Evolutionary conservation across 2,113 vertebrate species (phyloP), one percentile per base, ranked within the genome.

Genomic region (Thalassoma bifasciatum): DNA sequence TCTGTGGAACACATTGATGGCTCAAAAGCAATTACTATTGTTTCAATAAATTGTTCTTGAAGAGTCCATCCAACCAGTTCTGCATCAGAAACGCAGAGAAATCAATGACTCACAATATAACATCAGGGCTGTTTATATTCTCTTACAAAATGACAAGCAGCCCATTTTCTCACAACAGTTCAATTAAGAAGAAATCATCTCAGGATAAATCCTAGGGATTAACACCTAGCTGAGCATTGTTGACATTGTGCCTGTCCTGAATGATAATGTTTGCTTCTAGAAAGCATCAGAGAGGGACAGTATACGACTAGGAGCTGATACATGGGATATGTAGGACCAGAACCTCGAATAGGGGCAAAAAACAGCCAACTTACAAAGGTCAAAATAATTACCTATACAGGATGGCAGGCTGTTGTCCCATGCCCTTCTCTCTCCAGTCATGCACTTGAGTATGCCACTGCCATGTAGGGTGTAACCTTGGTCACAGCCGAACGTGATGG

Each of bases 361-460:
- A 6, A 67, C 19, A 57, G 36, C 1, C 21, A 1, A 37, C 0
- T 46, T 22, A 67, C 6, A 36, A 0, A 64, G 37, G 11, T 21
- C 42, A 38, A 49, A 40, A 57, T 44, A 6, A 52, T 77, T 96
- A 99, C 97, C 97, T 81, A 99, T 98, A 84, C 97, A 99, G 24
- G 97, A 98, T 13, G 98, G 98, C 6, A 99, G 91, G 74, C 94
- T 94, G 79, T 96, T 96, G 81, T 99, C 96, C 98, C 98, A 99
- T 0, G 97, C 94, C 46, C 98, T 94, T 83, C 98, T 95, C 77
- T 99, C 97, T 8, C 97, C 97, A 0, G 97, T 99, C 97, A 99
- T 98, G 82, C 98, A 99, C 67, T 95, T 96, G 0, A 99, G 92
- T 63, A 95, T 93, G 62, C 95, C 95, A 46, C 95, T 97, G 90